Evolutionary conservation across 2,888 invertebrate species (phyloP).

Genomic region (Andrena hattorfiana): DNA sequence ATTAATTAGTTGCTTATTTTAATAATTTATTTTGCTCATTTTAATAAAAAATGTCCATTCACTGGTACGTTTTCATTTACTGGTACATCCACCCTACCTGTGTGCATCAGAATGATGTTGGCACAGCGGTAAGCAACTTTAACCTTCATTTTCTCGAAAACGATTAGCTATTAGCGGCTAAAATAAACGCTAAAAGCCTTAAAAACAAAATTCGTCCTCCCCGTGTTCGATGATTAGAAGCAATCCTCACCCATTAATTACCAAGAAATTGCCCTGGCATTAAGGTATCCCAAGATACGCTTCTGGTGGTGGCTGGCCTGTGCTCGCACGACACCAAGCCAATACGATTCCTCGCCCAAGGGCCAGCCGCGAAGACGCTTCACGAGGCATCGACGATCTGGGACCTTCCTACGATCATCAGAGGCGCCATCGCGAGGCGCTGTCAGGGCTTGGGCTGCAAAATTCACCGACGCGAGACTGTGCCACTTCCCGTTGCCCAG

Average conservation of each 20-base stretch:
- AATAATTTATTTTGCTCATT: no score
- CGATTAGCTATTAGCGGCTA: no score
- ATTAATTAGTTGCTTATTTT: no score
- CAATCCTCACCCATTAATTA: neutral
- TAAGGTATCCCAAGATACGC: constrained; percentile 70
- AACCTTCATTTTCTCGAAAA: no score
- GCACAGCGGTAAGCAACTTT: no score
- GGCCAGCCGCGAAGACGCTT: constrained; percentile 69
- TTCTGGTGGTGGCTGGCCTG: constrained; percentile 70
- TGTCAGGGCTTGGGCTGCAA: constrained; percentile 57
- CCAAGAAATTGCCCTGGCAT: neutral
- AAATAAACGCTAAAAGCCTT: neutral
- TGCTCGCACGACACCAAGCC: constrained; percentile 56
- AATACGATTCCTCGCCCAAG: constrained; percentile 72
- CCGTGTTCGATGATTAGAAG: no score
- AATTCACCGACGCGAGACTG: constrained; percentile 43
- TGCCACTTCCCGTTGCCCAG: neutral
- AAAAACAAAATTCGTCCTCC: no score
- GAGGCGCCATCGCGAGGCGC: constrained; percentile 41
- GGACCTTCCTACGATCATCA: constrained; percentile 68
- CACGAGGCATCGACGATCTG: constrained; percentile 56
- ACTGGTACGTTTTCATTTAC: no score
- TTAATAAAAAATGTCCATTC: no score
- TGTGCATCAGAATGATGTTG: no score
- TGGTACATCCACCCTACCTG: no score